Evolutionary conservation across 1,140 invertebrate genomes (phyloP).

Genomic region (Whitmania pigra): DNA sequence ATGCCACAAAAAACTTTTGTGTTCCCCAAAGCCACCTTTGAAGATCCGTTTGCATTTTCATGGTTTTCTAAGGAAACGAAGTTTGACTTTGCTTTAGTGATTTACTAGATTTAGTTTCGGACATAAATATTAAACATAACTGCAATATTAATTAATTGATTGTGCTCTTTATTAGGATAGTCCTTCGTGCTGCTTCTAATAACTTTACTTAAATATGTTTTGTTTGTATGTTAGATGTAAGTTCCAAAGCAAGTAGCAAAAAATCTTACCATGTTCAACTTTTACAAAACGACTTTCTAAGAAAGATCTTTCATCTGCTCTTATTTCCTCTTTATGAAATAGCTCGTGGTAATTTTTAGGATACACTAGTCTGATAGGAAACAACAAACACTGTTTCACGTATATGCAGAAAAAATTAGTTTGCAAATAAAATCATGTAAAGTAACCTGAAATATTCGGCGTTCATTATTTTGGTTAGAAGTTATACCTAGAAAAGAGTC

Average conservation of each 20-base stretch:
- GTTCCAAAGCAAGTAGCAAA: not conserved
- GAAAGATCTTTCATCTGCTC: not conserved
- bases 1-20: constrained; percentile 8
- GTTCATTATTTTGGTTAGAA: too few relatives aligned
- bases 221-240: not conserved
- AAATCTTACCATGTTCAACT: not conserved
- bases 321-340: not conserved
- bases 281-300: not conserved
- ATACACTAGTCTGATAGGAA: not conserved
- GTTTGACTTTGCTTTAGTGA: not conserved
- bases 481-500: too few relatives aligned
- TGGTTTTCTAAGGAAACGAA: not conserved
- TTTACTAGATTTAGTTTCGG: not conserved
- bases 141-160: not conserved
- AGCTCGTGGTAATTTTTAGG: not conserved
- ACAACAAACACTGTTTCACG: not conserved
- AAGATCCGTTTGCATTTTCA: not conserved
- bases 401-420: too few relatives aligned
- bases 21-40: not conserved
- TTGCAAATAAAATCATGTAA: too few relatives aligned
- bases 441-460: too few relatives aligned
- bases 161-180: not conserved
- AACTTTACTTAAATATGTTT: too few relatives aligned
- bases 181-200: not conserved
- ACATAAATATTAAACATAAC: not conserved